Conservation (phyloP, 1,140 invertebrate species). For the Zaprionus kolodkinae region DNA sequence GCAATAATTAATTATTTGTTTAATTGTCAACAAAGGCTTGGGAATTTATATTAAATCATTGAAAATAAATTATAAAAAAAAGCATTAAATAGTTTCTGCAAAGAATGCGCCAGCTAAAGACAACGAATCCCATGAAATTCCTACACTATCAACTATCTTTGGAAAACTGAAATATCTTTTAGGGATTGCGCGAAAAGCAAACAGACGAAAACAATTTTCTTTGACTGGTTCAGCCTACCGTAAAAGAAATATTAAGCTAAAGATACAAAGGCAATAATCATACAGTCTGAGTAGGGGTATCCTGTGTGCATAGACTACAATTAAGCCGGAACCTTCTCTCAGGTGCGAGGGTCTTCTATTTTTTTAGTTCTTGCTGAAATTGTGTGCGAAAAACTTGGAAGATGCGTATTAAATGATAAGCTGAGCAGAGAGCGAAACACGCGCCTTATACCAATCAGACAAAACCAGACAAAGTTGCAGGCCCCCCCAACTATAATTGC, state of each 20-base stretch:
- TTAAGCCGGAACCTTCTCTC: slow-evolving; percentile 53
- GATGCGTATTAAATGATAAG: slow-evolving; percentile 79
- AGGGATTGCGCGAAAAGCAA: slow-evolving; percentile 37
- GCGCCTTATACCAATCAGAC: slow-evolving; percentile 35
- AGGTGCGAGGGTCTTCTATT: neutral
- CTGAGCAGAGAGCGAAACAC: slow-evolving; percentile 41
- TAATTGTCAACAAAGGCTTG: neutral
- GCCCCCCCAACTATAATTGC: slow-evolving; percentile 55
- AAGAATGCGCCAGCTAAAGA: no score
- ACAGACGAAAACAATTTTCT: slow-evolving; percentile 60
- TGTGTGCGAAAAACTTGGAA: slow-evolving; percentile 67
- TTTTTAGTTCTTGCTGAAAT: slow-evolving; percentile 26
- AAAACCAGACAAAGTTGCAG: slow-evolving; percentile 49
- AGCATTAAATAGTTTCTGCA: neutral
- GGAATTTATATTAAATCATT: neutral
- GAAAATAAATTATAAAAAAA: neutral
- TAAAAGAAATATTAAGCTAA: slow-evolving; percentile 65
- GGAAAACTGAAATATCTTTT: slow-evolving; percentile 36
- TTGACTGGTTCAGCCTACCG: slow-evolving; percentile 44
- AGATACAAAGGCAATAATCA: slow-evolving; percentile 67
- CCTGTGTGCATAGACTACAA: slow-evolving; percentile 67
- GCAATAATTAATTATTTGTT: neutral
- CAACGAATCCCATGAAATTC: no score
- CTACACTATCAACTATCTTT: slow-evolving; percentile 13
- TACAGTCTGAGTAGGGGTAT: slow-evolving; percentile 56